Percentiles rank a stretch among this genome's conserved stretches.
These are phyloP conservation scores for Siphamia tubifer DNA, from an alignment of 2,113 vertebrate species.

Conservation along the genomic window DNA sequence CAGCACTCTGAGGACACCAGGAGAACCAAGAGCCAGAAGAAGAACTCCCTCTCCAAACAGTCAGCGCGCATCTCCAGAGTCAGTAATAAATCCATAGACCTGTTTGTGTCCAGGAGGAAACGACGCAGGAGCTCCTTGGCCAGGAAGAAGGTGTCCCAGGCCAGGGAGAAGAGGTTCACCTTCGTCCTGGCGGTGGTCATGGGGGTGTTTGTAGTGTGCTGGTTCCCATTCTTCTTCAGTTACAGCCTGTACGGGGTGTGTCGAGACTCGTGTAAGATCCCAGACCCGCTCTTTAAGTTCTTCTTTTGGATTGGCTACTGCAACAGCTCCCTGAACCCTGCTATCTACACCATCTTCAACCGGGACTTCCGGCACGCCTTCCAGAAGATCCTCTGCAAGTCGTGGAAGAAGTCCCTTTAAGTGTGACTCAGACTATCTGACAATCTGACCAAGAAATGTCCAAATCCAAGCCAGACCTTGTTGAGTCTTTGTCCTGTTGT, in stretches of 20 bases:
- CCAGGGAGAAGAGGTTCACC: constrained; percentile 93
- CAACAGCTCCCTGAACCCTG: constrained; percentile 95
- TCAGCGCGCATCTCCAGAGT: constrained; percentile 71
- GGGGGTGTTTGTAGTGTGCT: constrained; percentile 95
- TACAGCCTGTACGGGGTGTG: constrained; percentile 92
- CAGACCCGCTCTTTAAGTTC: constrained; percentile 90
- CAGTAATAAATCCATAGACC: constrained; percentile 73
- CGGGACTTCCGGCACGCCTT: constrained; percentile 93
- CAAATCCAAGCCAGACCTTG: neutral
- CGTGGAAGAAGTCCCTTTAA: constrained; percentile 83
- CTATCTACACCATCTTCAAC: constrained; percentile 96
- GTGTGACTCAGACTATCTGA: constrained; percentile 19
- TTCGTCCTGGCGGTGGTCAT: constrained; percentile 95
- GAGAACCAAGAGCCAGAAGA: constrained; percentile 64
- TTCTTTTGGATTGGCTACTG: constrained; percentile 98
- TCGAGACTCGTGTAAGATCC: constrained; percentile 87
- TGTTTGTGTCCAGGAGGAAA: constrained; percentile 82
- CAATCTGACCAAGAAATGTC: constrained; percentile 1
- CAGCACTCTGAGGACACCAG: too few relatives aligned
- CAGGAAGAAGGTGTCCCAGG: constrained; percentile 86
- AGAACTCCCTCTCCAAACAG: constrained; percentile 74
- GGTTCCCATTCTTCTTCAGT: constrained; percentile 97
- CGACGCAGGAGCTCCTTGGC: constrained; percentile 85
- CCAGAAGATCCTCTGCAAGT: constrained; percentile 90
- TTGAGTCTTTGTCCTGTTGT: constrained; percentile 34